Base-by-base conservation (phyloP, 64 coral and sea anemone species). In the Montipora foliosa region DNA sequence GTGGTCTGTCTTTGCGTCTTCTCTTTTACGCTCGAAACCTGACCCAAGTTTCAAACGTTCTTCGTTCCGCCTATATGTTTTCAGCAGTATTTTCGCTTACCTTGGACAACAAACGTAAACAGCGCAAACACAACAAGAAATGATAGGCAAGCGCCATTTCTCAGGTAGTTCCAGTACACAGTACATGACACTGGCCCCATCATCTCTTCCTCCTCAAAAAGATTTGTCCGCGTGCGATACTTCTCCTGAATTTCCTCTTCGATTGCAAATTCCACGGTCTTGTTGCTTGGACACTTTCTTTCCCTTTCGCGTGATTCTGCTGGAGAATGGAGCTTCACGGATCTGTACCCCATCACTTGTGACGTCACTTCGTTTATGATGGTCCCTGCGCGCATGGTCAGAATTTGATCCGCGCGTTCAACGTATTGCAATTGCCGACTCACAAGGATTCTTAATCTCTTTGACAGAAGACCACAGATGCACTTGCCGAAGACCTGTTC, bases 341-440 rank as follows among this genome's bases (percentile, higher is more conserved):
- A 82, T 20, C 78, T 87, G 75, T 88, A 93, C 4, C 92, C 92
- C 92, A 93, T 80, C 45, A 93, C 86, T 47, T 84, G 92, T 74
- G 92, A 88, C 46, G 92, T 93, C 57, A 93, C 92, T 52, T 93
- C 92, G 9, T 93, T 87, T 47, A 93, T 88, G 21, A 93, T 88
- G 8, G 92, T 93, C 11, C 92, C 92, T 12, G 49, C 75, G 24
- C 92, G 82, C 92, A 93, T 93, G 74, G 92, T 93, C 74, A 93
- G 61, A 10, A 93, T 93, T 76, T 93, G 92, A 62, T 93, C 92
- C 10, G 84, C 92, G 66, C 84, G 20, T 59, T 93, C 92, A 13
- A 93, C 92, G 62, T 88, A 93, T 21, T 93, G 92, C 25, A 93
- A 75, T 19, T 93, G 92, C 14, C 92, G 83, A 61, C 92, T 93